Evolutionary conservation across 2,113 vertebrate species (phyloP), one percentile per base, ranked within the genome.

Genomic region (Platanista minor): DNA sequence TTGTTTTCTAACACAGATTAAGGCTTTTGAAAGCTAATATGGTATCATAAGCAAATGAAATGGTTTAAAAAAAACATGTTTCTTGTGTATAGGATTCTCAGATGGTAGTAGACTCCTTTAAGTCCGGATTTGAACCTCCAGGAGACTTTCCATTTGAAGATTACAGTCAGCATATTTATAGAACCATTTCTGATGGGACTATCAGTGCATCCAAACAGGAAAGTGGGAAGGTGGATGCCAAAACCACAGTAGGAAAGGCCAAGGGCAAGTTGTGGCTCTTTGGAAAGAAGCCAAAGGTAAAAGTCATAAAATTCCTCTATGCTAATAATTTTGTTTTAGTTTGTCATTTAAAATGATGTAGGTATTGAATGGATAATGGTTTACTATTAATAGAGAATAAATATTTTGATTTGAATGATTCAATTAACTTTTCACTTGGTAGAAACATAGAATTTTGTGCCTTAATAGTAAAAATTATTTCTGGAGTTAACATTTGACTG

Each of bases 251-350:
- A 36, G 98, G 99, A 98, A 99, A 99, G 97, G 98, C 99, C 97
- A 99, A 99, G 99, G 99, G 99, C 98, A 99, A 99, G 93, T 99
- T 99, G 90, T 99, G 99, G 99, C 99, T 99, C 31, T 99, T 99
- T 98, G 99, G 99, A 97, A 99, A 99, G 98, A 99, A 99, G 98
- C 99, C 99, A 97, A 99, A 99, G 99, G 99, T 99, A 99, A 98
- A 97, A 98, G 66, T 91, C 90, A 78, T 93, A 43, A 96, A 95
- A 95, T 97, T 97, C 77, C 43, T 97, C 2, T 87, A 92, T 17
- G 9, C 43, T 95, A 94, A 82, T 97, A 46, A 71, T n/a, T 77
- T 75, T 90, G 81, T 93, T 94, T 86, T 81, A 97, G 41, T 96
- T 31, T 80, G 29, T 80, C 49, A 96, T 41, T 96, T 96, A 89